Percentiles rank a stretch among this genome's conserved stretches.
Evolutionary conservation across 1,140 invertebrate genomes (phyloP).

Genomic region (Ditylenchus dipsaci): DNA sequence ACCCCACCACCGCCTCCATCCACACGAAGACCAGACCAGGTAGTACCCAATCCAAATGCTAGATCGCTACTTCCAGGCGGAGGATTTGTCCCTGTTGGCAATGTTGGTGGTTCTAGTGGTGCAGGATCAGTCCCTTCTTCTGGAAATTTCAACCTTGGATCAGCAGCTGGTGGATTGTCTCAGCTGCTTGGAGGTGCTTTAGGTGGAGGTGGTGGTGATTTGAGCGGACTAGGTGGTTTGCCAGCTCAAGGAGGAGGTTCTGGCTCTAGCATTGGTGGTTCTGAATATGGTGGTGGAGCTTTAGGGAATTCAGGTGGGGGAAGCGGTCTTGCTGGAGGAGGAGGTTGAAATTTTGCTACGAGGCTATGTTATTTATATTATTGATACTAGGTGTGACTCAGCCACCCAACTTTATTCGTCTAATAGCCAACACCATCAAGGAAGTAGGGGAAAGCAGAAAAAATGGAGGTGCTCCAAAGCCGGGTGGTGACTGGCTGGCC

Average conservation of each 20-base stretch:
- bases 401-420: constrained; percentile 40
- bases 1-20: neutral
- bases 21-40: neutral
- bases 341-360: too few relatives aligned
- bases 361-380: neutral
- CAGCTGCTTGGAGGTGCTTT: constrained; percentile 1
- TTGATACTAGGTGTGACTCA: constrained; percentile 28
- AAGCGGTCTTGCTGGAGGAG: neutral
- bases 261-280: constrained; percentile 7
- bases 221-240: neutral
- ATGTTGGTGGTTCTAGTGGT: neutral
- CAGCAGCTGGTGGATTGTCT: constrained; percentile 4
- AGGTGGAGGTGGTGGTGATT: constrained; percentile 13
- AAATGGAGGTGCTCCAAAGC: neutral
- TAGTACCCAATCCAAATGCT: neutral
- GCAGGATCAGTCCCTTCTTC: neutral
- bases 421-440: constrained; percentile 43
- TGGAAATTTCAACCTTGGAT: neutral
- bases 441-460: constrained; percentile 37
- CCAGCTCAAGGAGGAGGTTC: neutral
- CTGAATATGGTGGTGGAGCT: constrained; percentile 16
- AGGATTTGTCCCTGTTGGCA: neutral
- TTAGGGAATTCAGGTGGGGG: constrained; percentile 1
- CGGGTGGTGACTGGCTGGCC: neutral
- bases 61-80: neutral